These are phyloP conservation scores for Spodoptera picta DNA, from an alignment of 2,888 invertebrate genomes.

Conservation along the genomic window DNA sequence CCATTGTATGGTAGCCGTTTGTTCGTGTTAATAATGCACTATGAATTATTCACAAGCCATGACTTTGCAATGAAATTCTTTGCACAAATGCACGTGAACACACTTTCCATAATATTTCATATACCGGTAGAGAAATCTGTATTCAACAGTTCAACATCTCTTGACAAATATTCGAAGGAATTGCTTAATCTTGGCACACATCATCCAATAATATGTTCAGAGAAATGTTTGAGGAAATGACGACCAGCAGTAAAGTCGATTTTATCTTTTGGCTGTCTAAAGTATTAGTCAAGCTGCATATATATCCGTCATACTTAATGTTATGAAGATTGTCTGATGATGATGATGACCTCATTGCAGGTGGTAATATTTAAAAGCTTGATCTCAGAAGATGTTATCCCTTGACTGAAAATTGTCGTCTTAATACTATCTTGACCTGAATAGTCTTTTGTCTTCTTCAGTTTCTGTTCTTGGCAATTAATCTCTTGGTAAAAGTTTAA, in stretches of 20 bases:
- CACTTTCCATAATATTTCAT: slow-evolving; percentile 71
- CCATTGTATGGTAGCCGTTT: slow-evolving; percentile 56
- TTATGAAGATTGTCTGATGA: slow-evolving; percentile 46
- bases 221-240: slow-evolving; percentile 30
- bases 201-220: slow-evolving; percentile 45
- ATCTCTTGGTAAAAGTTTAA: too few species aligned
- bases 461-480: too few species aligned
- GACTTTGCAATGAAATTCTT: slow-evolving; percentile 69
- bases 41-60: slow-evolving; percentile 80
- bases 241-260: slow-evolving; percentile 33
- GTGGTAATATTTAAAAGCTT: slow-evolving; percentile 11
- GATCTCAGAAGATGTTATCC: slow-evolving; percentile 19
- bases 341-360: slow-evolving; percentile 16
- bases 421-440: neutral
- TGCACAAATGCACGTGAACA: slow-evolving; percentile 61
- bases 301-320: slow-evolving; percentile 41
- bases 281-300: slow-evolving; percentile 29
- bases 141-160: slow-evolving; percentile 14
- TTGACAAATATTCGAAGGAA: slow-evolving; percentile 13
- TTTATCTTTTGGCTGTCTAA: slow-evolving; percentile 41
- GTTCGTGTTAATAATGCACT: slow-evolving; percentile 70
- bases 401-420: slow-evolving; percentile 3
- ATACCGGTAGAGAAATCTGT: slow-evolving; percentile 49
- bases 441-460: neutral
- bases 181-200: slow-evolving; percentile 32